Evolutionary conservation across 2,113 vertebrate genomes (phyloP).

Genomic region (Hassar affinis): DNA sequence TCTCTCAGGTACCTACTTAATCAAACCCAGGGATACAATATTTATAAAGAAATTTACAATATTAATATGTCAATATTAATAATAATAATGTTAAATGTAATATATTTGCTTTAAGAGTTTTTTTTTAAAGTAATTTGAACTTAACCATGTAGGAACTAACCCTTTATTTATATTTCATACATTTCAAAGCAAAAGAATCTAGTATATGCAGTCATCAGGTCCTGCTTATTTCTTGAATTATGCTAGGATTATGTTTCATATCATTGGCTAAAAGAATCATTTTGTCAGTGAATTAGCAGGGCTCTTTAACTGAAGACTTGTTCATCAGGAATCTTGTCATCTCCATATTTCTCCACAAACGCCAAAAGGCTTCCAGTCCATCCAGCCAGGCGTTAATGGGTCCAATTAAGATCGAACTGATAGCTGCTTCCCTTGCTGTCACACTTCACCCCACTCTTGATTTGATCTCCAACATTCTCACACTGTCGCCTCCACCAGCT

Average conservation of each 20-base stretch:
- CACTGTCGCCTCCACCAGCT: slow-evolving; percentile 28
- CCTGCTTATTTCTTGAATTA: neutral
- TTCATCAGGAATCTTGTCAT: slow-evolving; percentile 8
- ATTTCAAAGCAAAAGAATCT: neutral
- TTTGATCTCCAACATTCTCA: slow-evolving; percentile 46
- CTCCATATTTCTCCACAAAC: neutral
- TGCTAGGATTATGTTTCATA: neutral
- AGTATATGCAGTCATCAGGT: neutral
- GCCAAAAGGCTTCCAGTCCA: slow-evolving; percentile 35
- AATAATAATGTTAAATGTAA: neutral
- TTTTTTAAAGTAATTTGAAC: neutral
- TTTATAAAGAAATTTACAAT: too few relatives aligned
- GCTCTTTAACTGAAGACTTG: neutral
- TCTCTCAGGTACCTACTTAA: slow-evolving; percentile 77
- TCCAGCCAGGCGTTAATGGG: slow-evolving; percentile 48
- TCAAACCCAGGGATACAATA: neutral
- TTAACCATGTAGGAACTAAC: neutral
- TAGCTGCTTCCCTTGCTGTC: slow-evolving; percentile 39
- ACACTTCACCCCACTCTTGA: slow-evolving; percentile 49
- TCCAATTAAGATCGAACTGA: slow-evolving; percentile 56
- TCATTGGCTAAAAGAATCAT: neutral
- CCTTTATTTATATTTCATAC: neutral
- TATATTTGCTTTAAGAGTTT: neutral
- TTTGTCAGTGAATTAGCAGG: neutral
- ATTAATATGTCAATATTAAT: neutral